Conservation (phyloP, 1,140 invertebrate species). For the Drosophila azteca region DNA sequence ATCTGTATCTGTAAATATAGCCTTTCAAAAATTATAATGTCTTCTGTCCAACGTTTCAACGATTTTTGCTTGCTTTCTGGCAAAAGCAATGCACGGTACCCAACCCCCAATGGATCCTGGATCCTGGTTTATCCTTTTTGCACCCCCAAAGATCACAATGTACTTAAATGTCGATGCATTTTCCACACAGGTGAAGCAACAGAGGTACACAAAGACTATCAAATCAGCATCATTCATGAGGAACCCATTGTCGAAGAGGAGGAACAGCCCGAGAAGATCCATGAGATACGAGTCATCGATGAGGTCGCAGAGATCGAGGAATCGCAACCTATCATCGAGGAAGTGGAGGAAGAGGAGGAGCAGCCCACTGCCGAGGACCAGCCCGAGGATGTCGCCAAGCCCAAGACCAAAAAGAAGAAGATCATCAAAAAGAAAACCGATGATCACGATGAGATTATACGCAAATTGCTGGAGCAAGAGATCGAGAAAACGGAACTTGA, state of each 20-base stretch:
- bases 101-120: background rate
- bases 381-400: slow-evolving; percentile 54
- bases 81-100: slow-evolving; percentile 68
- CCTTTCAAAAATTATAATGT: slow-evolving; percentile 38
- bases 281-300: slow-evolving; percentile 70
- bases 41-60: slow-evolving; percentile 48
- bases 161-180: slow-evolving; percentile 44
- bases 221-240: slow-evolving; percentile 74
- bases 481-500: slow-evolving; percentile 81
- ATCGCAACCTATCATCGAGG: slow-evolving; percentile 71
- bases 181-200: slow-evolving; percentile 73
- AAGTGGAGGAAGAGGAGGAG: slow-evolving; percentile 68
- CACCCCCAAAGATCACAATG: slow-evolving; percentile 6
- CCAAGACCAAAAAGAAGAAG: slow-evolving; percentile 75
- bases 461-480: slow-evolving; percentile 76
- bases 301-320: slow-evolving; percentile 60
- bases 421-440: slow-evolving; percentile 73
- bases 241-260: slow-evolving; percentile 60
- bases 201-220: slow-evolving; percentile 72
- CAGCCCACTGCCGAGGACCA: slow-evolving; percentile 37
- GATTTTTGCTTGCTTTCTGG: slow-evolving; percentile 57
- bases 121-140: slow-evolving; percentile 8
- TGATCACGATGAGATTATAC: slow-evolving; percentile 80
- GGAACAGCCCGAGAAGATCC: slow-evolving; percentile 57
- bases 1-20: slow-evolving; percentile 58